Evolutionary conservation across 2,113 vertebrate genomes (phyloP).

Genomic region (Hippoglossus stenolepis): DNA sequence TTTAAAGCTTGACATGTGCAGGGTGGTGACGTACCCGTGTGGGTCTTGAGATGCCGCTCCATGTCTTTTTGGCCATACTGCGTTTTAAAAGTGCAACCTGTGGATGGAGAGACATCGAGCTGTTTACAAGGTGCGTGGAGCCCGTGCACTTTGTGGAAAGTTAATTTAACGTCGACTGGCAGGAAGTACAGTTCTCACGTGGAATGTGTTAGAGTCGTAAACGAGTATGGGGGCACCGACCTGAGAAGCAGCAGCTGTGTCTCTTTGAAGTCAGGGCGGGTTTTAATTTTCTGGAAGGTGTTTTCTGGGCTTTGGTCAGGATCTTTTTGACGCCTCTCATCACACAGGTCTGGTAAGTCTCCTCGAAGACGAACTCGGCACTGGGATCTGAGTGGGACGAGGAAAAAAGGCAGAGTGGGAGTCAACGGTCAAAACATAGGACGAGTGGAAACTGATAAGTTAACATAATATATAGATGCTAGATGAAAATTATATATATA

Average conservation of each 20-base stretch:
- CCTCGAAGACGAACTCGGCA: slow-evolving; percentile 91
- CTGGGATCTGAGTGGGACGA: slow-evolving; percentile 82
- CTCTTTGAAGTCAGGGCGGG: slow-evolving; percentile 86
- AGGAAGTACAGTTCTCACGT: slow-evolving; percentile 30
- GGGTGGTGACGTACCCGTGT: slow-evolving; percentile 86
- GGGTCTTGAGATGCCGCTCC: slow-evolving; percentile 95
- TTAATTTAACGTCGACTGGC: slow-evolving; percentile 1
- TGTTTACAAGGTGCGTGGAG: slow-evolving; percentile 21
- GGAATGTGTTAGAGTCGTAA: slow-evolving; percentile 31
- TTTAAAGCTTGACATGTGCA: neutral
- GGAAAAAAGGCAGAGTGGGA: too few species aligned
- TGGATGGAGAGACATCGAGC: slow-evolving; percentile 3
- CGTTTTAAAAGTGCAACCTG: slow-evolving; percentile 97
- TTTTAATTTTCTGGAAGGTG: slow-evolving; percentile 86
- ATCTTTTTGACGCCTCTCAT: slow-evolving; percentile 87
- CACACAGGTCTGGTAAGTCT: slow-evolving; percentile 90
- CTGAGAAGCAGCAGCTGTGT: slow-evolving; percentile 92
- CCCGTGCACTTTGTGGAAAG: too few species aligned
- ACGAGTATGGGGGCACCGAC: slow-evolving; percentile 73
- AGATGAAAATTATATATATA: too few species aligned
- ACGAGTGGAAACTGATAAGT: too few species aligned
- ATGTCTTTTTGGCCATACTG: slow-evolving; percentile 98
- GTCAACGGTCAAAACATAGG: too few species aligned
- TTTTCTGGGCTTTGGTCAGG: slow-evolving; percentile 85
- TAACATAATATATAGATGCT: too few species aligned